Base-by-base conservation (phyloP, 2,888 invertebrate species). In the Oscheius onirici region DNA sequence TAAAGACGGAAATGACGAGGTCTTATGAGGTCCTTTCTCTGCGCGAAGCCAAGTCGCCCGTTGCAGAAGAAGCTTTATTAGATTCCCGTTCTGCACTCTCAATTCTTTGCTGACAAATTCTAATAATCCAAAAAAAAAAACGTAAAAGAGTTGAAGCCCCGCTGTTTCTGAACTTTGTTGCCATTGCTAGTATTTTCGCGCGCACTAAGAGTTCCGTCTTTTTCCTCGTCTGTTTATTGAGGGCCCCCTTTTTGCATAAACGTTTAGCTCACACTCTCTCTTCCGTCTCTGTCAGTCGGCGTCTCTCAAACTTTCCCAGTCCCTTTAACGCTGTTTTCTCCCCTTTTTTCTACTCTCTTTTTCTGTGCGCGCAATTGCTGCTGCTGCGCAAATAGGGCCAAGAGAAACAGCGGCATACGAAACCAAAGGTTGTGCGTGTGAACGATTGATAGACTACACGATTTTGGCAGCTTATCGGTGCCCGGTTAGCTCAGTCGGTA, bases 401-500 rank as follows among this genome's bases (percentile, higher is more conserved):
- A 6, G 46, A 0, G 34, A 3, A 34, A 34, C 34, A 34, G 3
- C n/a, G n/a, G n/a, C n/a, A n/a, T n/a, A n/a, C n/a, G n/a, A 34
- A 8, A 34, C 8, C 34, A 34, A 34, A 34, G 34, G 34, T 34
- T 34, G 34, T n/a, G n/a, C n/a, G n/a, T n/a, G n/a, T 8, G 8
- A 34, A 34, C 34, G 34, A 34, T 34, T 34, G 34, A 34, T 34
- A 34, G 34, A 34, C 34, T 34, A 34, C 34, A 34, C 8, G 3
- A 34, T 8, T 34, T 34, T 34, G 34, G 34, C 34, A 34, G 3
- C 3, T 3, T 34, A 6, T 34, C 34, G 34, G 5, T 8, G 82
- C 79, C 81, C 82, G 83, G 83, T 84, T 84, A 84, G 83, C 84
- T 84, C 83, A 84, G 84, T 83, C 83, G 83, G 83, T 83, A 83